Base-by-base conservation (phyloP, 2,888 invertebrate genomes). In the Adineta ricciae region DNA sequence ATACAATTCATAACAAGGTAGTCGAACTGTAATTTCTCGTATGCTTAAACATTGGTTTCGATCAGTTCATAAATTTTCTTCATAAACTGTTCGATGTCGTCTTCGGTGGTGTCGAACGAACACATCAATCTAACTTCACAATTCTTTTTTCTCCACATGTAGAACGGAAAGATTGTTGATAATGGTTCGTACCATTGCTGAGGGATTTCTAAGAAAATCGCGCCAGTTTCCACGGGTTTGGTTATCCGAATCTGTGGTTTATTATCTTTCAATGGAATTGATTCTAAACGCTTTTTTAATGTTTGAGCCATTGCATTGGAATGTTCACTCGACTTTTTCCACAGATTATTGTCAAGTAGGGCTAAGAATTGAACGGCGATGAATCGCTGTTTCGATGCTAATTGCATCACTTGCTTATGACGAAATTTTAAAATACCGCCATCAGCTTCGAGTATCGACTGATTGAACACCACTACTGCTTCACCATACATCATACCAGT, bases 361-460 rank as follows among this genome's bases (percentile, higher is more conserved):
- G 24, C n/a, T 38, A 41, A 41, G n/a, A 78, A 78, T 41, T 78
- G 78, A 19, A 41, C 32, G 5, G 78, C 78, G 8, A 78, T 78
- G 41, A 78, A 78, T 24, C 78, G 78, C 41, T 78, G 78, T 78
- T 78, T 78, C 4, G 41, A 41, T 38, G 41, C 38, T 41, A 78
- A 78, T 78, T 78, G 78, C 78, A 78, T 78, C 0, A 38, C 38
- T 78, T 78, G 78, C n/a, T 78, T 78, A 78, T 78, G 78, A 41
- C 41, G 24, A n/a, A 41, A 78, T 38, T 41, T 78, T n/a, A 78
- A 41, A 27, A 32, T 14, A 64, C 7, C 36, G 32, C 5, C 19
- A 32, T 27, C 32, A 78, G 4, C 11, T n/a, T 38, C n/a, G 4
- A 24, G 9, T 78, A 78, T 24, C 24, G 78, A 41, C 41, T 41